Evolutionary conservation across 2,888 invertebrate genomes (phyloP).

Genomic region (Panopea generosa): DNA sequence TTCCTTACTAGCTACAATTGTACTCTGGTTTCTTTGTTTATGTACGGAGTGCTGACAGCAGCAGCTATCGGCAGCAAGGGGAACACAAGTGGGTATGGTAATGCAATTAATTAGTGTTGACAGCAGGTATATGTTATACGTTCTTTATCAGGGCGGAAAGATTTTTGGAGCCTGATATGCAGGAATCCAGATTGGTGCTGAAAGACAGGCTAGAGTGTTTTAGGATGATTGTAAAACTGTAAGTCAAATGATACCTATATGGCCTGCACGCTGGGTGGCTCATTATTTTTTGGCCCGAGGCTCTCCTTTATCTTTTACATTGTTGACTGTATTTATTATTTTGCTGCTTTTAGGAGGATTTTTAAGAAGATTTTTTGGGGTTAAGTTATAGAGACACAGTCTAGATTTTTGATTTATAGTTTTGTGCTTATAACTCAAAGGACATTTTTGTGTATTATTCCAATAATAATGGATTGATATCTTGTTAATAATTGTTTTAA

Average conservation of each 20-base stretch:
- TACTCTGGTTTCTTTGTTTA: constrained; percentile 59
- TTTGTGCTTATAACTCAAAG: no score
- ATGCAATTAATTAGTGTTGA: constrained; percentile 48
- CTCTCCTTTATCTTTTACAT: no score
- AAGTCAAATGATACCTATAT: background rate
- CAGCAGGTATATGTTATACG: constrained; percentile 38
- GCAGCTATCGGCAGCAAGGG: constrained; percentile 14
- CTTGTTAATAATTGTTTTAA: no score
- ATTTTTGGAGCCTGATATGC: constrained; percentile 48
- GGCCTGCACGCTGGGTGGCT: constrained; percentile 30
- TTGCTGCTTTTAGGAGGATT: no score
- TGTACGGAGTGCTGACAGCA: constrained; percentile 39
- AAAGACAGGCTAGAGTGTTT: constrained; percentile 25
- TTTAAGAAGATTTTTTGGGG: no score
- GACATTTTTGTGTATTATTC: no score
- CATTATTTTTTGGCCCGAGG: no score
- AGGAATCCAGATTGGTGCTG: constrained; percentile 50
- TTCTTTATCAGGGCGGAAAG: constrained; percentile 53
- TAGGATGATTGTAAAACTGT: constrained; percentile 13
- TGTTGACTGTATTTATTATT: no score
- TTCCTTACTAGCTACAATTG: constrained; percentile 43
- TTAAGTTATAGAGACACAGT: no score
- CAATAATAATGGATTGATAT: no score
- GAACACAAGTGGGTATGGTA: constrained; percentile 39
- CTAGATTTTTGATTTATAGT: no score